These are phyloP conservation scores for Acanthisitta chloris DNA, from an alignment of 2,113 vertebrate species.

Conservation along the genomic window DNA sequence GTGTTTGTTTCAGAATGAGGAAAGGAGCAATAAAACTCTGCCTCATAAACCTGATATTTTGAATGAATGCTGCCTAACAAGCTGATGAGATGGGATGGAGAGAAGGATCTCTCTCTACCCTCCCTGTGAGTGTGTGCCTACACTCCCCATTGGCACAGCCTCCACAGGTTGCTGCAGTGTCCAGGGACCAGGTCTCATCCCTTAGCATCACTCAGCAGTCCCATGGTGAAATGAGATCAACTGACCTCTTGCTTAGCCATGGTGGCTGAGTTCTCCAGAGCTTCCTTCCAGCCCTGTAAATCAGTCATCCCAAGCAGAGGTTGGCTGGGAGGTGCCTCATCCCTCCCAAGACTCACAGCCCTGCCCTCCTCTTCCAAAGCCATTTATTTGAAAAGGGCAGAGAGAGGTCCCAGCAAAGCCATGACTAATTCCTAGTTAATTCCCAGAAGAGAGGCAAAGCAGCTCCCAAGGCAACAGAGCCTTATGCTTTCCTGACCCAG, in stretches of 20 bases:
- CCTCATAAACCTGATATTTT: neutral
- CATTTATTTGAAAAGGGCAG: neutral
- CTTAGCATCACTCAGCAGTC: fast-evolving
- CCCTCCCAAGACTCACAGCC: neutral
- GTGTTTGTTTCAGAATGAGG: neutral
- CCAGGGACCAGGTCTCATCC: neutral
- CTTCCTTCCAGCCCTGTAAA: neutral
- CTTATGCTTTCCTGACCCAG: neutral
- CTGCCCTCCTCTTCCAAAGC: neutral
- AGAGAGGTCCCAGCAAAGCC: neutral
- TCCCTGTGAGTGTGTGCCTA: fast-evolving
- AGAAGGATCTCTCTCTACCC: neutral
- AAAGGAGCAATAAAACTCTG: neutral
- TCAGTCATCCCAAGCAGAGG: neutral
- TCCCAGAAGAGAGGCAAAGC: neutral
- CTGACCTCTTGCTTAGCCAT: neutral
- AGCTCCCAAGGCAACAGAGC: neutral
- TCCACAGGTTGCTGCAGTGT: neutral
- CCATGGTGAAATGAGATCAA: neutral
- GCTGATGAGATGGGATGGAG: neutral
- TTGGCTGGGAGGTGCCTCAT: neutral
- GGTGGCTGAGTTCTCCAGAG: neutral
- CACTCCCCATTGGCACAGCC: neutral
- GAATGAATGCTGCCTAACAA: neutral
- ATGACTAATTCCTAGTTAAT: slow-evolving; percentile 23